Percentiles rank a stretch among this genome's conserved stretches.
These are phyloP conservation scores for Alouatta palliata DNA, from an alignment of 2,113 vertebrate genomes.

Conservation along the genomic window DNA sequence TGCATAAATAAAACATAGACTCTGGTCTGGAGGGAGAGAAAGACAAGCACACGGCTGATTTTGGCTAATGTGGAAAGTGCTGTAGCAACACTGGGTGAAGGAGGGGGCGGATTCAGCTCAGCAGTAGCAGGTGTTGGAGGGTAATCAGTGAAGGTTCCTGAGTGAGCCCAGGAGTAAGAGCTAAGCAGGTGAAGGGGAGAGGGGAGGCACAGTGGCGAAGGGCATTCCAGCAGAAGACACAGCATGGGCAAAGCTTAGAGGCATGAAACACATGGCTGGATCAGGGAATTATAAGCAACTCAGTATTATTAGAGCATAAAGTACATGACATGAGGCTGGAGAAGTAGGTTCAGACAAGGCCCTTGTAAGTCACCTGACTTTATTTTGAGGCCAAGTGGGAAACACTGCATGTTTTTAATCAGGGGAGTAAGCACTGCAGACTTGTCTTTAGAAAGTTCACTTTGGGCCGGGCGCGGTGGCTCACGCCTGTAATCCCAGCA, in stretches of 20 bases:
- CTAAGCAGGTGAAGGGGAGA: background rate
- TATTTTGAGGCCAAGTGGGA: background rate
- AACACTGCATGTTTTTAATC: background rate
- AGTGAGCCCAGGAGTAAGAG: background rate
- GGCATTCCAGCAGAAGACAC: slow-evolving; percentile 8
- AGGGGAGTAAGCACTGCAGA: background rate
- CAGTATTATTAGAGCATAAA: slow-evolving; percentile 53
- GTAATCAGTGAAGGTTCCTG: background rate
- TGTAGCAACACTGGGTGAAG: background rate
- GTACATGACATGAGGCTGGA: background rate
- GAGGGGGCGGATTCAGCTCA: background rate
- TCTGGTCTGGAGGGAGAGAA: background rate
- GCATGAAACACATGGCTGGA: background rate
- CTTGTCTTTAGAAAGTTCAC: background rate
- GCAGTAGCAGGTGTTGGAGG: background rate
- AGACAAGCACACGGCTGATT: background rate
- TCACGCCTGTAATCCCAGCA: no score
- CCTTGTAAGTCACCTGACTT: slow-evolving; percentile 28
- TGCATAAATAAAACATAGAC: background rate
- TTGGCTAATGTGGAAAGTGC: background rate
- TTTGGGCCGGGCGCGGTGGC: no score
- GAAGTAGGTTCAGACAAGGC: background rate
- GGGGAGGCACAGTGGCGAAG: background rate
- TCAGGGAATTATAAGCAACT: background rate
- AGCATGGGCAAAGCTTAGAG: slow-evolving; percentile 15